These are phyloP conservation scores for Corythornis vintsioides DNA, from an alignment of 2,113 vertebrate species.

Conservation along the genomic window DNA sequence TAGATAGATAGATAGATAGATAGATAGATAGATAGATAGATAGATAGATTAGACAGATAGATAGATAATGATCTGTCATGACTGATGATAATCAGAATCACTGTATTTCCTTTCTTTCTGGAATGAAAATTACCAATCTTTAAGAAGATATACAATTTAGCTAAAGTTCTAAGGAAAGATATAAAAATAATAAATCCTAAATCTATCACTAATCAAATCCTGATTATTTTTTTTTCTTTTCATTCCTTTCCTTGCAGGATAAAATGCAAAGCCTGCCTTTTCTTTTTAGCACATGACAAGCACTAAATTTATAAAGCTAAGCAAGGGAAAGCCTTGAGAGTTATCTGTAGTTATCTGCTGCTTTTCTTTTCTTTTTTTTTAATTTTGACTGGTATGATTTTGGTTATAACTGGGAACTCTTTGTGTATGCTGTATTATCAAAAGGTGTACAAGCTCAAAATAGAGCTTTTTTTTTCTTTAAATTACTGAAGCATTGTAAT, in stretches of 20 bases:
- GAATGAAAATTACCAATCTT: not conserved
- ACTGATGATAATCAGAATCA: not conserved
- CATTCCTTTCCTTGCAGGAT: not conserved
- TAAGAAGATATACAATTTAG: not conserved
- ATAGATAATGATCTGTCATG: not conserved
- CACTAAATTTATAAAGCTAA: not conserved
- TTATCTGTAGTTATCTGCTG: not conserved
- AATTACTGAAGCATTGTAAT: not conserved
- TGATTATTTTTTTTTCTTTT: not conserved
- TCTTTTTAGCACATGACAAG: not conserved
- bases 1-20: too few relatives aligned
- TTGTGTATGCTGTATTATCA: not conserved
- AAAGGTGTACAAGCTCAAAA: not conserved
- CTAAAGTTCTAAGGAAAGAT: not conserved
- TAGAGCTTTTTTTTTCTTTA: not conserved
- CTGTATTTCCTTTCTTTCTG: not conserved
- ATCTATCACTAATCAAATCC: not conserved
- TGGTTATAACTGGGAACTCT: not conserved
- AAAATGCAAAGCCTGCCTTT: not conserved
- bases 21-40: not conserved
- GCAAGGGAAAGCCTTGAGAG: not conserved
- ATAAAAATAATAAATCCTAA: not conserved
- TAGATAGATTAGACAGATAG: not conserved
- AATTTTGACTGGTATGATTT: not conserved
- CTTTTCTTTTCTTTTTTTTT: not conserved